Percentiles rank a stretch among this genome's conserved stretches.
These are phyloP conservation scores for Pelobates cultripes DNA, from an alignment of 2,797 vertebrate species.

Conservation along the genomic window DNA sequence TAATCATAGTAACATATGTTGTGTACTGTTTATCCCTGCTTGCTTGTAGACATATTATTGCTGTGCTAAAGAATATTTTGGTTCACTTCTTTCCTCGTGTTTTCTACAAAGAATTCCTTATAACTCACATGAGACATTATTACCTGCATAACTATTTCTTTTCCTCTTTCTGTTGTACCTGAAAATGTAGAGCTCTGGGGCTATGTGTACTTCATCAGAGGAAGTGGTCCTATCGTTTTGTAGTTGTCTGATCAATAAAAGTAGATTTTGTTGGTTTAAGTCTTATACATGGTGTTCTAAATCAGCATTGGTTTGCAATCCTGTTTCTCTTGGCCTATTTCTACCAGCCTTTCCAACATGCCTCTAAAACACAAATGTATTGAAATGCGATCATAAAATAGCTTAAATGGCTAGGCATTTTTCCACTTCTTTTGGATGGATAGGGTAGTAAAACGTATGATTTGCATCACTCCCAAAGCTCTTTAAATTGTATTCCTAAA, in stretches of 20 bases:
- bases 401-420: too few species aligned
- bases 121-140: slow-evolving; percentile 50
- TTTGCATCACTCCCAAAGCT: too few species aligned
- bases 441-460: too few species aligned
- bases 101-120: slow-evolving; percentile 42
- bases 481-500: too few species aligned
- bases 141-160: slow-evolving; percentile 40
- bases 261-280: neutral
- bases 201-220: neutral
- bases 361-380: too few species aligned
- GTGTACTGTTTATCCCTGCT: slow-evolving; percentile 33
- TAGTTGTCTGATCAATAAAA: neutral
- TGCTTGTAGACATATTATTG: slow-evolving; percentile 48
- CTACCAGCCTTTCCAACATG: too few species aligned
- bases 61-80: slow-evolving; percentile 40
- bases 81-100: slow-evolving; percentile 40
- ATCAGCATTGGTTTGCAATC: neutral
- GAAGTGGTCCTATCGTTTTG: neutral
- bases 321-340: neutral
- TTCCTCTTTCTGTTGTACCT: slow-evolving; percentile 31
- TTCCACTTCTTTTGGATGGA: too few species aligned
- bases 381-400: too few species aligned
- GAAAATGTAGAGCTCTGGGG: slow-evolving; percentile 22
- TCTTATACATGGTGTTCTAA: neutral
- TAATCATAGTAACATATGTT: slow-evolving; percentile 48